These are phyloP conservation scores for Sphaeramia orbicularis DNA, from an alignment of 2,797 vertebrate species.

Conservation along the genomic window DNA sequence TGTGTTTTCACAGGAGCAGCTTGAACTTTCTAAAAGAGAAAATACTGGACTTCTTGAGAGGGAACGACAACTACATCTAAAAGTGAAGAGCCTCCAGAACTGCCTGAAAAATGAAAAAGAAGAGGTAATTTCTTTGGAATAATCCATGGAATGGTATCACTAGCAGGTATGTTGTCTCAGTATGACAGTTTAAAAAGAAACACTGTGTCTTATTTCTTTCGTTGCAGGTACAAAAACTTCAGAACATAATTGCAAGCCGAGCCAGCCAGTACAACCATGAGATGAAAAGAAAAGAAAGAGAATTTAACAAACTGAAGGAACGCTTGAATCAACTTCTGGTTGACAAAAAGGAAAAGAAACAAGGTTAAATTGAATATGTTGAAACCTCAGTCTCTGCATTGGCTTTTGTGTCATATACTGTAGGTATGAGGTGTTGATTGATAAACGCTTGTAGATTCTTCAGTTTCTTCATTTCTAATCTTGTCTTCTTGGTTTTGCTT, in stretches of 20 bases:
- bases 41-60: slow-evolving; percentile 91
- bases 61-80: slow-evolving; percentile 93
- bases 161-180: not conserved
- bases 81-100: slow-evolving; percentile 92
- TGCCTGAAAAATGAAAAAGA: slow-evolving; percentile 96
- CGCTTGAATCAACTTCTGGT: slow-evolving; percentile 94
- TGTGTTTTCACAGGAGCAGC: slow-evolving; percentile 87
- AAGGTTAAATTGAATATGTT: slow-evolving; percentile 78
- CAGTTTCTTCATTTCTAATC: not conserved
- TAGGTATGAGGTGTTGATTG: not conserved
- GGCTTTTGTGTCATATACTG: not conserved
- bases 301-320: slow-evolving; percentile 95
- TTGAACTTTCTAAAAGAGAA: slow-evolving; percentile 92
- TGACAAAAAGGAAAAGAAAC: slow-evolving; percentile 94
- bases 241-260: slow-evolving; percentile 93
- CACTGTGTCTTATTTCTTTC: slow-evolving; percentile 1
- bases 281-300: slow-evolving; percentile 97
- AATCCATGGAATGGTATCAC: not conserved
- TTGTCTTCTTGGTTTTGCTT: slow-evolving; percentile 15
- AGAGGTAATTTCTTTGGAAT: slow-evolving; percentile 84
- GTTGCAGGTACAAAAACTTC: slow-evolving; percentile 93
- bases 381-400: not conserved
- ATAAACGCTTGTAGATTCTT: not conserved
- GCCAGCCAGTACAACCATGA: slow-evolving; percentile 97
- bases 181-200: not conserved